Conservation (phyloP, 2,797 vertebrate genomes). For the Thaleichthys pacificus region DNA sequence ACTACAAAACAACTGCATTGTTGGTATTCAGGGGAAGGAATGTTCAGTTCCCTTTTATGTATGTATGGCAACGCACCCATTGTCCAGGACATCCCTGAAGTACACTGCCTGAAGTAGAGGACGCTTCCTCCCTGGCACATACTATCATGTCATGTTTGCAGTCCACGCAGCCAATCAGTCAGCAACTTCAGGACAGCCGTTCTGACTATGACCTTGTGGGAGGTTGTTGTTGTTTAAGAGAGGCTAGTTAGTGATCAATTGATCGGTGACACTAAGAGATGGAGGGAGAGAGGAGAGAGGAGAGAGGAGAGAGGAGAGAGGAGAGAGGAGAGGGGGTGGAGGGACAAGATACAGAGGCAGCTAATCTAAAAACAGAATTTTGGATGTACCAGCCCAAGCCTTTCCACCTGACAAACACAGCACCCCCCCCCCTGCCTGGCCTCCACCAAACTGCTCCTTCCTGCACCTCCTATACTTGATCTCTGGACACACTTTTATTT, state of each 20-base stretch:
- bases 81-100: no score
- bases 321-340: background rate
- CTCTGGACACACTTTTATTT: constrained; percentile 10
- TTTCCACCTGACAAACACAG: background rate
- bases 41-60: background rate
- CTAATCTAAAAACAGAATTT: no score
- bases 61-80: background rate
- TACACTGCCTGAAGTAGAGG: no score
- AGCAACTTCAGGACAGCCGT: background rate
- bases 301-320: background rate
- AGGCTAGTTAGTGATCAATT: background rate
- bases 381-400: background rate
- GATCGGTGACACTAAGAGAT: background rate
- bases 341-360: no score
- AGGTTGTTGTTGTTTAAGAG: no score
- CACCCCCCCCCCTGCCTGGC: background rate
- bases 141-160: background rate
- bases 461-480: background rate
- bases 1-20: background rate
- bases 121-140: no score
- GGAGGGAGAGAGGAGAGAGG: background rate
- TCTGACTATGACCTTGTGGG: background rate
- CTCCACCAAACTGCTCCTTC: background rate
- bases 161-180: background rate
- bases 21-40: background rate